Percentiles rank a stretch among this genome's conserved stretches.
phyloP scores from a whole-genome alignment of 2,797 vertebrate genomes.

The Psittacula echo region DNA sequence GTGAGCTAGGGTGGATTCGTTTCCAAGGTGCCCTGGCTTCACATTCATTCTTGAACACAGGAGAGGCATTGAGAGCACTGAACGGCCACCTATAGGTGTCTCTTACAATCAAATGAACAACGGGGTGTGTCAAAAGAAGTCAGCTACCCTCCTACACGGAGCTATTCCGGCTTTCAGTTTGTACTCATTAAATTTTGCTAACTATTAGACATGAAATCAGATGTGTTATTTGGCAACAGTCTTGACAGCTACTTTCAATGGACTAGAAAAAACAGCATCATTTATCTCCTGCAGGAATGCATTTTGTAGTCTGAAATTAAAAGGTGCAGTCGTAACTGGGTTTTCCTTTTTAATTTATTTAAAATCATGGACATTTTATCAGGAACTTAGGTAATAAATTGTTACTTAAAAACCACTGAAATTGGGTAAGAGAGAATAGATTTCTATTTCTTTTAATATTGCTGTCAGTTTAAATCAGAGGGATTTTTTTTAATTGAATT shows the following conservation, averaged over 20 bases:
- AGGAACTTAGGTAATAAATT: neutral
- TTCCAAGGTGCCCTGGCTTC: neutral
- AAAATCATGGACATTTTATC: neutral
- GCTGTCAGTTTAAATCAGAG: neutral
- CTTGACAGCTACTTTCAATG: neutral
- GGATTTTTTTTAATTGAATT: neutral
- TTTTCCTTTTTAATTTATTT: neutral
- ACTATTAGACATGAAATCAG: conserved; percentile 31
- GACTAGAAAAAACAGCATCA: neutral
- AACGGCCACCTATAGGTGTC: neutral
- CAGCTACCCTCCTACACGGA: neutral
- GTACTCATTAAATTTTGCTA: conserved; percentile 46
- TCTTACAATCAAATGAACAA: neutral
- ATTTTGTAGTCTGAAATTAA: neutral
- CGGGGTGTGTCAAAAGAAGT: conserved; percentile 6
- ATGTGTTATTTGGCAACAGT: conserved; percentile 28
- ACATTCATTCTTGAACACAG: neutral
- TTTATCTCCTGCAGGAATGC: neutral
- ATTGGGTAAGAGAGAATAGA: neutral
- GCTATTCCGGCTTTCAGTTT: conserved; percentile 1
- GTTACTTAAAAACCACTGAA: neutral
- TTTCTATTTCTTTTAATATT: neutral
- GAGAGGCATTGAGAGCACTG: neutral
- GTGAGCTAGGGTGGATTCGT: neutral
- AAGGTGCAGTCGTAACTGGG: neutral